phyloP scores from a whole-genome alignment of 2,113 vertebrate genomes.

The Vulpes lagopus region DNA sequence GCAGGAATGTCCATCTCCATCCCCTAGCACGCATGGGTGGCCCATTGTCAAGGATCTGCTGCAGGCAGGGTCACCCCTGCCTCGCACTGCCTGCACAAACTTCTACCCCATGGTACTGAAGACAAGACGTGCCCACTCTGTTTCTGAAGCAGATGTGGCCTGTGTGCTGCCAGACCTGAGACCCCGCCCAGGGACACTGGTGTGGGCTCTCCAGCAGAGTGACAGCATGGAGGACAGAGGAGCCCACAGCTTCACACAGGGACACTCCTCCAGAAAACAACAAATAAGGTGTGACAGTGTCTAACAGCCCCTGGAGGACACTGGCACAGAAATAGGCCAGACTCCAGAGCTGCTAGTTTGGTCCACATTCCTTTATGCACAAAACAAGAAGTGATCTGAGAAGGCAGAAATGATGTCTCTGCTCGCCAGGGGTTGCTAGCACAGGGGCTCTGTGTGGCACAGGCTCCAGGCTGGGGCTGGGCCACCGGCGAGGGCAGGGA shows the following conservation, averaged over 20 bases:
- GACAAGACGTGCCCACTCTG: accelerated
- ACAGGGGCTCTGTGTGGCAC: accelerated
- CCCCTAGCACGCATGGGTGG: accelerated
- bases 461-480: background rate
- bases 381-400: background rate
- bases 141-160: accelerated
- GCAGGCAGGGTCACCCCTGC: background rate
- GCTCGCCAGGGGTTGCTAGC: background rate
- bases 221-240: too few relatives aligned
- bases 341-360: background rate
- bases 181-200: accelerated
- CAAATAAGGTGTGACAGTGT: background rate
- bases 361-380: background rate
- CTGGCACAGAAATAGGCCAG: background rate
- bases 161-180: accelerated
- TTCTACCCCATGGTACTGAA: too few relatives aligned
- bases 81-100: accelerated
- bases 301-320: background rate
- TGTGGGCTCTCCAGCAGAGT: background rate
- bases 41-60: background rate
- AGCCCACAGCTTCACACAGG: background rate
- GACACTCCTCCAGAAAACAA: background rate
- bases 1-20: accelerated
- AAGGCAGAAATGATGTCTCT: too few relatives aligned
- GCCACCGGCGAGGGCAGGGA: background rate